Evolutionary conservation across 1,140 invertebrate species (phyloP), one percentile per base, ranked within the genome.

Genomic region (Trichonephila clavipes): DNA sequence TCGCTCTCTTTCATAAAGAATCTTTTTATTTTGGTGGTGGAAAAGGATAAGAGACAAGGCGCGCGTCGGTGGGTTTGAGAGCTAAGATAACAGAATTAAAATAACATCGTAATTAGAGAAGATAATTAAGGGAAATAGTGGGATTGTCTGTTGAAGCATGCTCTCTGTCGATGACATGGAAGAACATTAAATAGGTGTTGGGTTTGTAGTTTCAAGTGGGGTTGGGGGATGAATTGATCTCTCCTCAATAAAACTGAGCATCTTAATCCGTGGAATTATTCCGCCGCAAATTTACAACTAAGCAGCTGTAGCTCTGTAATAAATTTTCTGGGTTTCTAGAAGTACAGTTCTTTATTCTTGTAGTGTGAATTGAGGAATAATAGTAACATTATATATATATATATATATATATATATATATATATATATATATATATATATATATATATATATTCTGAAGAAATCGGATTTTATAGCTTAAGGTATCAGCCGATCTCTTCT

Each of bases 91-190:
- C 82, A 85, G 58, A 72, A 59, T 66, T 66, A 92, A 64, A 92
- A 62, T 86, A 92, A 92, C 90, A 87, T 64, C 44, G 90, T 92
- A 92, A 92, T 92, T 92, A 92, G 62, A 28, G 64, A 40, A 86
- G 62, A 61, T 86, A 59, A 72, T 92, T 91, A 85, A 82, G 34
- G 82, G 51, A 59, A 59, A 85, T 85, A 21, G 44, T 18, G 44
- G 82, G 82, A 85, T 85, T 85, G 82, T 61, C 58, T 61, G 51
- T 34, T 81, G 72, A 24, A 24, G 5, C 58, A 24, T 51, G 82
- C 59, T 85, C 51, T 34, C 16, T 59, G 82, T 85, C 21, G 58
- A 85, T 59, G 82, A 85, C 82, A 64, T 64, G 86, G 61, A 62
- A 64, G 81, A 58, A 83, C 81, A 85, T 85, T 51, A 85, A 58